Conservation (phyloP, 2,888 invertebrate species). For the Parthenolecanium corni region DNA sequence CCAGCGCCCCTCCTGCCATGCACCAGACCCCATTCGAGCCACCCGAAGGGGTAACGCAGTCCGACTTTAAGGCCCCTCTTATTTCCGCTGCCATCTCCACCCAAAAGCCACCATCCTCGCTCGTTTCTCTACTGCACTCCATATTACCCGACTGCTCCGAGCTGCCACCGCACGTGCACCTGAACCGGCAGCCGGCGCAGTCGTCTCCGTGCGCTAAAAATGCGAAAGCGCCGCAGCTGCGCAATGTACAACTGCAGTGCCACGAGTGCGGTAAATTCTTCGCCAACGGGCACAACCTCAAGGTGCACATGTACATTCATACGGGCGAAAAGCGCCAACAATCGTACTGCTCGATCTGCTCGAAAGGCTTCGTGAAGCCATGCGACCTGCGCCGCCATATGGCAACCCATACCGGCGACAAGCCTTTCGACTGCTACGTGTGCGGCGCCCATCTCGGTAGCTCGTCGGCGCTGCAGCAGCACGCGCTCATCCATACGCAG, state of each 20-base stretch:
- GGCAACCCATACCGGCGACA: constrained; percentile 30
- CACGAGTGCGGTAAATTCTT: constrained; percentile 32
- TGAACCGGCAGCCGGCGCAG: not conserved
- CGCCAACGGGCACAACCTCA: constrained; percentile 32
- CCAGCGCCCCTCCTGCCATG: not conserved
- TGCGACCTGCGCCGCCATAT: constrained; percentile 32
- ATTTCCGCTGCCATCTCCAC: too few species aligned
- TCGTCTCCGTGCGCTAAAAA: not conserved
- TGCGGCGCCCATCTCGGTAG: constrained; percentile 31
- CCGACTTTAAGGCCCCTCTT: too few species aligned
- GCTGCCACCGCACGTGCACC: constrained; percentile 28
- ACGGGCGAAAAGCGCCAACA: constrained; percentile 30
- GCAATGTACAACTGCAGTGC: constrained; percentile 29
- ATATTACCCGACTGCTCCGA: constrained; percentile 24
- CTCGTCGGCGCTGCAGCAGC: constrained; percentile 31
- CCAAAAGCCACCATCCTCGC: too few species aligned
- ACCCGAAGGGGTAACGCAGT: too few species aligned
- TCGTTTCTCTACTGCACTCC: not conserved
- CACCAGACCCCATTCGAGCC: too few species aligned
- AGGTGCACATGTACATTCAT: constrained; percentile 32
- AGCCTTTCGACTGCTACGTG: constrained; percentile 31
- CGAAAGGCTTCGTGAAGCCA: constrained; percentile 33
- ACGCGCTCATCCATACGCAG: constrained; percentile 29
- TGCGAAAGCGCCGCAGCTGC: not conserved
- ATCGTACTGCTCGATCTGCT: constrained; percentile 32